These are phyloP conservation scores for Tachina lurida DNA, from an alignment of 2,888 invertebrate species.

Conservation along the genomic window DNA sequence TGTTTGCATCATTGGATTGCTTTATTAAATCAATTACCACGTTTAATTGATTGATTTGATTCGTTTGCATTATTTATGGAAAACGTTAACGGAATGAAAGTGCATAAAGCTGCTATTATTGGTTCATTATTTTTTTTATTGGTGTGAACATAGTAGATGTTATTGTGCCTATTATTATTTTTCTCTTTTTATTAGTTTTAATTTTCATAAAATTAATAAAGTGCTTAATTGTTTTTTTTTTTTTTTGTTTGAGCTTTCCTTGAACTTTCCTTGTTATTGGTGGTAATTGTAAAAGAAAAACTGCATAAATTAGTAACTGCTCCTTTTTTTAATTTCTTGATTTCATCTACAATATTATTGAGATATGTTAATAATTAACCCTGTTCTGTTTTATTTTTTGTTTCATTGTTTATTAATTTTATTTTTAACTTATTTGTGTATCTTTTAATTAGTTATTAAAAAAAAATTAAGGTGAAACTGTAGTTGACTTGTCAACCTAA, in stretches of 20 bases:
- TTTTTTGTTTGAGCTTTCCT: constrained; percentile 33
- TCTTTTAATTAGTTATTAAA: constrained; percentile 45
- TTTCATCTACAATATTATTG: background rate
- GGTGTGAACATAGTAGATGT: constrained; percentile 74
- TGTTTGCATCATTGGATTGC: constrained; percentile 24
- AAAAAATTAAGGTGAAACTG: constrained; percentile 8
- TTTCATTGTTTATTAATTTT: constrained; percentile 32
- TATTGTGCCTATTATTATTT: constrained; percentile 75
- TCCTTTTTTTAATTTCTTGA: constrained; percentile 47
- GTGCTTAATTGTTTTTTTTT: constrained; percentile 25
- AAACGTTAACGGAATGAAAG: constrained; percentile 65
- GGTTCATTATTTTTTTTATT: constrained; percentile 67
- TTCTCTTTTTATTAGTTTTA: background rate
- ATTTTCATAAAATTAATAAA: constrained; percentile 12
- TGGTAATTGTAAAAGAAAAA: background rate
- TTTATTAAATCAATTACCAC: constrained; percentile 47
- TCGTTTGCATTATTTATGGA: constrained; percentile 50
- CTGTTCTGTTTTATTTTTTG: constrained; percentile 45
- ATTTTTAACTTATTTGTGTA: constrained; percentile 20
- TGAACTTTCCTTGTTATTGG: constrained; percentile 15
- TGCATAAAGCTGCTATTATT: constrained; percentile 81
- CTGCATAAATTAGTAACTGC: constrained; percentile 65
- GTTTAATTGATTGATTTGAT: constrained; percentile 41
- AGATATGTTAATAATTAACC: constrained; percentile 33
- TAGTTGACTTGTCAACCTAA: constrained; percentile 30